Evolutionary conservation across 2,888 invertebrate species (phyloP).

Genomic region (Torymus aiolomorphi): DNA sequence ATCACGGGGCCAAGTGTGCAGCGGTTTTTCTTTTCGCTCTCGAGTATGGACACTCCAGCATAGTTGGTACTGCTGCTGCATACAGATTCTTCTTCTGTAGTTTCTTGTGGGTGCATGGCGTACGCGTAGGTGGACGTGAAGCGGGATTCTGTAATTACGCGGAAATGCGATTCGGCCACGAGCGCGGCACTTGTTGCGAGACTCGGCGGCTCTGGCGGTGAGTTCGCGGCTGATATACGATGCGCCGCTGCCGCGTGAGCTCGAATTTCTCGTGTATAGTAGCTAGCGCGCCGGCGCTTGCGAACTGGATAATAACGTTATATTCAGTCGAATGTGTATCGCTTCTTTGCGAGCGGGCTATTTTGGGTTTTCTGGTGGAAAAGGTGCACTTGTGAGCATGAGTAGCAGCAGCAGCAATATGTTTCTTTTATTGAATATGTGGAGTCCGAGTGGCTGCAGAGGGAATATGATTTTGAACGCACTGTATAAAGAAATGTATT

Average conservation of each 20-base stretch:
- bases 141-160: slow-evolving; percentile 27
- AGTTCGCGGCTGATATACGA: slow-evolving; percentile 8
- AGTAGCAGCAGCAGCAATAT: too few relatives aligned
- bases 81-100: neutral
- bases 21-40: slow-evolving; percentile 9
- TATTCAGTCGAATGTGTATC: slow-evolving; percentile 29
- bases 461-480: too few relatives aligned
- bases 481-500: too few relatives aligned
- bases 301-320: slow-evolving; percentile 21
- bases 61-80: too few relatives aligned
- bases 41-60: neutral
- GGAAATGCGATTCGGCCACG: neutral
- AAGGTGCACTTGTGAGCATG: too few relatives aligned
- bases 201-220: too few relatives aligned
- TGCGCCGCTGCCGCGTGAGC: neutral
- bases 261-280: slow-evolving; percentile 9
- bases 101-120: too few relatives aligned
- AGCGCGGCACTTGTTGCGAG: slow-evolving; percentile 33
- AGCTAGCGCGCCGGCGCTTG: neutral
- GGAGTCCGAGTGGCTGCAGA: too few relatives aligned
- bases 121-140: neutral
- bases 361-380: too few relatives aligned
- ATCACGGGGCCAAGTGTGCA: neutral
- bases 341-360: too few relatives aligned
- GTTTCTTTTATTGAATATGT: too few relatives aligned